Conservation (phyloP, 2,888 invertebrate species). For the Linhomoeus sp. region DNA sequence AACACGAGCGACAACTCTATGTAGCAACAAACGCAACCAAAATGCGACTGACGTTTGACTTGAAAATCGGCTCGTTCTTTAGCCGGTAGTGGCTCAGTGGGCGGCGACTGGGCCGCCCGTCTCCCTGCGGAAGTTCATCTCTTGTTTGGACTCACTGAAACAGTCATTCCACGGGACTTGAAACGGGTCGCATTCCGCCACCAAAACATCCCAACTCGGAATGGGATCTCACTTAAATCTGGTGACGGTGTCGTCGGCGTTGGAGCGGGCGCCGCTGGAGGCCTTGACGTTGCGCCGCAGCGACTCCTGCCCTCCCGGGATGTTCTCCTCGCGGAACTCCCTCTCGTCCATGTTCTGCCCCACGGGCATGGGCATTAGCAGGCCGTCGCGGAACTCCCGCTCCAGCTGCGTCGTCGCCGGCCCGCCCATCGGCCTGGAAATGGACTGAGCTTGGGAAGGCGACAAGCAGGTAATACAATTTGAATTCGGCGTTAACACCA, state of each 20-base stretch:
- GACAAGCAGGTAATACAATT: no score
- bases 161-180: no score
- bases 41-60: no score
- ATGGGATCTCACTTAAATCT: slow-evolving; percentile 6
- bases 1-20: no score
- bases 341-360: slow-evolving; percentile 14
- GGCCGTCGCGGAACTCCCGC: slow-evolving; percentile 16
- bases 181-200: no score
- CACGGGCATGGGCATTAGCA: slow-evolving; percentile 20
- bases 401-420: slow-evolving; percentile 11
- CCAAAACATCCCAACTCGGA: no score
- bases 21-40: no score
- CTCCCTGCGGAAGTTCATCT: slow-evolving; percentile 21
- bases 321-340: slow-evolving; percentile 13
- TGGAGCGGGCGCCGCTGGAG: slow-evolving; percentile 11
- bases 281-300: slow-evolving; percentile 14
- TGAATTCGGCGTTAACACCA: no score
- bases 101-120: slow-evolving; percentile 4
- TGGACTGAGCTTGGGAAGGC: no score
- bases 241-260: slow-evolving; percentile 7
- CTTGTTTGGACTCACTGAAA: slow-evolving; percentile 20
- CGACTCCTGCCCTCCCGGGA: slow-evolving; percentile 17
- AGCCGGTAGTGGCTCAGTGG: no score
- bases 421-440: no score
- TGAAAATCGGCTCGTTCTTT: no score